These are phyloP conservation scores for Malurus leucopterus DNA, from an alignment of 2,797 vertebrate species.

Conservation along the genomic window DNA sequence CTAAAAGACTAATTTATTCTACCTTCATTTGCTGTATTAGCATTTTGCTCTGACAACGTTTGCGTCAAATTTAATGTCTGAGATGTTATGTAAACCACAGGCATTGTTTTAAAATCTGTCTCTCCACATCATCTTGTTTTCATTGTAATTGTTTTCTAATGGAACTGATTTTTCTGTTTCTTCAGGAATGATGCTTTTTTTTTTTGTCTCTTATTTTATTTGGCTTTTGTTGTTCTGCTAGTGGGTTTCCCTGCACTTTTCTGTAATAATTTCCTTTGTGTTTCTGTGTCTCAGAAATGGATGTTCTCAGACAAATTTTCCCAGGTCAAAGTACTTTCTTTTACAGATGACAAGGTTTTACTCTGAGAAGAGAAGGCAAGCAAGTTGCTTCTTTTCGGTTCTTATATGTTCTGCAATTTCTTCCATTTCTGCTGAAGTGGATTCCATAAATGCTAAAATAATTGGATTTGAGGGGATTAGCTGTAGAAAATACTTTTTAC, in stretches of 20 bases:
- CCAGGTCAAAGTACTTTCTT: background rate
- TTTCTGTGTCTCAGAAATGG: background rate
- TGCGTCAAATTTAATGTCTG: background rate
- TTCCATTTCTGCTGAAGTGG: background rate
- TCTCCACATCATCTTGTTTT: background rate
- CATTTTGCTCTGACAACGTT: background rate
- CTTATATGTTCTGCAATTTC: background rate
- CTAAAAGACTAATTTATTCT: background rate
- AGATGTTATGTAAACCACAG: background rate
- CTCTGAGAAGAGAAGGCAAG: background rate
- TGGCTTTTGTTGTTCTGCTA: background rate
- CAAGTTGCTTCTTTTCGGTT: background rate
- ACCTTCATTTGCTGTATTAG: background rate
- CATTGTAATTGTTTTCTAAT: background rate
- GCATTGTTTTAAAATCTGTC: background rate
- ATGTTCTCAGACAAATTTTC: background rate
- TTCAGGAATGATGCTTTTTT: background rate
- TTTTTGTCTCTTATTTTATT: background rate
- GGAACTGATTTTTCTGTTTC: background rate
- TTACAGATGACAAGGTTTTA: background rate
- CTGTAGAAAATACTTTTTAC: background rate
- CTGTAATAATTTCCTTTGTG: background rate
- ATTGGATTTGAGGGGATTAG: background rate
- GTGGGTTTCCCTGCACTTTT: background rate
- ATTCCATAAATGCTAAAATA: background rate